Base-by-base conservation (phyloP, 64 coral and sea anemone species). In the Porites lutea region DNA sequence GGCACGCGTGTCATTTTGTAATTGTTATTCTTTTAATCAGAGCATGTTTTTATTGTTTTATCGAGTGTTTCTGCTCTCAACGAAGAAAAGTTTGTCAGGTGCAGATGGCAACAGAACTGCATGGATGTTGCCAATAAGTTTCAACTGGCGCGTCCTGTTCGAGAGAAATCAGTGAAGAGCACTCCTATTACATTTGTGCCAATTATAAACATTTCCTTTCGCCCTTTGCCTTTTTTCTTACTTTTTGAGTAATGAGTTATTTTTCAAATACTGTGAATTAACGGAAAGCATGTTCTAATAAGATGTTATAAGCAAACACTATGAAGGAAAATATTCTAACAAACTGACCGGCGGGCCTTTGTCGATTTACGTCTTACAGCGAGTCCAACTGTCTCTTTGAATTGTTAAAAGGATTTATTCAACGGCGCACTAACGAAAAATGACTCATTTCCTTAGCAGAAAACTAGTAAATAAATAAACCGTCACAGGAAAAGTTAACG, bases 41-140 rank as follows among this genome's bases (percentile, higher is more conserved):
- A 80, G 55, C 10, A 80, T 60, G 58, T 80, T 80, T 9, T 7
- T 10, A 55, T 15, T 78, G 49, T 78, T n/a, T 10, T 6, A 52
- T 54, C 75, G 50, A 45, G 18, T n/a, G 57, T 55, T 54, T 78
- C 52, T 21, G 52, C 75, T 78, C 51, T 55, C 10, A 55, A 52
- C 47, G 75, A 12, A 78, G 2, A 78, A 45, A 78, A 55, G 13
- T 57, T 78, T 55, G 52, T 19, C 75, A 78, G 75, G 75, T 78
- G 62, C 5, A 16, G 18, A 16, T 65, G 18, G 18, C 27, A 37
- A 37, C 27, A 37, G 27, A 37, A 37, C 27, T 37, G 27, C 27
- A 1, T 37, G 27, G 27, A 37, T 37, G 27, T 37, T 37, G 27
- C 27, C 27, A 37, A 37, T 37, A 37, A 37, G 27, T 37, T 37